A percentile compares a stretch with the other conserved stretches of the same genome.
These are phyloP conservation scores for Camponotus pennsylvanicus DNA, from an alignment of 1,140 invertebrate genomes.

Conservation along the genomic window DNA sequence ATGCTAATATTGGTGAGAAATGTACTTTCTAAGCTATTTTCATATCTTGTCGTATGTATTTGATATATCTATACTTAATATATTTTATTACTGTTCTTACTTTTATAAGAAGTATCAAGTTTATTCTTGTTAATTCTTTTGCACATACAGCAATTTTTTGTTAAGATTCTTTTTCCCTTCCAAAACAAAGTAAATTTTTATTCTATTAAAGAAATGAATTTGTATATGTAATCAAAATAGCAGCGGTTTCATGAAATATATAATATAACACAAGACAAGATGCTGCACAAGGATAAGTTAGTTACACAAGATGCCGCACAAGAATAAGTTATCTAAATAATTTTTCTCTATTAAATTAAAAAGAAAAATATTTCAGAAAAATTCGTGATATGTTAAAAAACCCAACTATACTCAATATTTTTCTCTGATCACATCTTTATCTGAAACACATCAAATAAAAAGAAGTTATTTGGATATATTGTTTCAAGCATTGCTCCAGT, in stretches of 20 bases:
- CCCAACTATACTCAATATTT: neutral
- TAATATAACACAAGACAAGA: neutral
- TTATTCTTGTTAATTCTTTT: conserved; percentile 2
- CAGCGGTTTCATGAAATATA: conserved; percentile 22
- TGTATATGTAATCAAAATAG: conserved; percentile 11
- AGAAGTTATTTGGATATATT: neutral
- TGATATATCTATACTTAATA: neutral
- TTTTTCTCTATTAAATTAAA: neutral
- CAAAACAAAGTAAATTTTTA: neutral
- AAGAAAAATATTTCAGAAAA: conserved; percentile 6
- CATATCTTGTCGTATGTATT: neutral
- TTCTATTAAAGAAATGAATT: neutral
- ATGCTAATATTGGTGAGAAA: conserved; percentile 2
- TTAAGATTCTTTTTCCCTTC: neutral
- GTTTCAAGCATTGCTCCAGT: neutral
- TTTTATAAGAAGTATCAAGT: conserved; percentile 2
- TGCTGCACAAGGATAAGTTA: neutral
- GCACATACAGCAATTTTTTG: neutral
- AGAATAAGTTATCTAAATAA: neutral
- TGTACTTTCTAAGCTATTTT: neutral
- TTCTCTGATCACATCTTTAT: neutral
- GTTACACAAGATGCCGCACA: neutral
- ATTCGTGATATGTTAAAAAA: neutral
- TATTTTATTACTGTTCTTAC: neutral
- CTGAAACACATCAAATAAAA: neutral